A percentile compares a stretch with the other conserved stretches of the same genome.
Evolutionary conservation across 2,797 vertebrate species (phyloP).

Genomic region (Dendrocincla fuliginosa): DNA sequence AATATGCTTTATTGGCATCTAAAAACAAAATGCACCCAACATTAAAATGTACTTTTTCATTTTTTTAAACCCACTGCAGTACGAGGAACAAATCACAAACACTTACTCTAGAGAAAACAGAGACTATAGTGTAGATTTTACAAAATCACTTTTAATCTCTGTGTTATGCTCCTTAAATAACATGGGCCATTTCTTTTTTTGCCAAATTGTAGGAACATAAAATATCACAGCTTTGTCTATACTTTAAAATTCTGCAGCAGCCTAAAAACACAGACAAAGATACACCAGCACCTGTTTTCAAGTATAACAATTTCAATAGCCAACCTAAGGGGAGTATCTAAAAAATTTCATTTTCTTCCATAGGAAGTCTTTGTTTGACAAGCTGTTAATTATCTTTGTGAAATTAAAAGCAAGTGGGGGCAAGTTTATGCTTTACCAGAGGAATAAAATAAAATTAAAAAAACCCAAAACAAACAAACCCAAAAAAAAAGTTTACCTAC

Average conservation of each 20-base stretch:
- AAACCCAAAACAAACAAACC: not conserved
- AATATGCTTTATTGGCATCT: conserved; percentile 99
- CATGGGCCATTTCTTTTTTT: conserved; percentile 78
- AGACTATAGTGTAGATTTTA: conserved; percentile 87
- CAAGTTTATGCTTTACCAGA: conserved; percentile 83
- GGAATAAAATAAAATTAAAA: conserved; percentile 75
- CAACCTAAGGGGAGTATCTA: conserved; percentile 86
- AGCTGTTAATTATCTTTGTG: conserved; percentile 80
- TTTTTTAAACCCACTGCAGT: conserved; percentile 87
- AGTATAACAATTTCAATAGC: conserved; percentile 85
- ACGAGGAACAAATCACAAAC: conserved; percentile 97
- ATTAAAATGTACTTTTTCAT: conserved; percentile 85
- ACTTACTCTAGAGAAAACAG: conserved; percentile 95
- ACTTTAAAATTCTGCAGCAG: conserved; percentile 93
- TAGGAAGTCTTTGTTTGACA: conserved; percentile 91
- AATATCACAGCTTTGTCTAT: conserved; percentile 91
- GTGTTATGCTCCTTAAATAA: conserved; percentile 83
- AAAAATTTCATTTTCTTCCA: conserved; percentile 93
- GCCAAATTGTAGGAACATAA: conserved; percentile 85
- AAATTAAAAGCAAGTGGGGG: conserved; percentile 84
- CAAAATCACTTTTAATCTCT: conserved; percentile 86
- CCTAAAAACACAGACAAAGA: conserved; percentile 87
- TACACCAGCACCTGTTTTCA: conserved; percentile 86
- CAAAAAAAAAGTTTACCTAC: conserved; percentile 83
- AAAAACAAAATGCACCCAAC: conserved; percentile 97